Conservation (phyloP, 2,113 vertebrate species). For the Polypterus bichir region DNA sequence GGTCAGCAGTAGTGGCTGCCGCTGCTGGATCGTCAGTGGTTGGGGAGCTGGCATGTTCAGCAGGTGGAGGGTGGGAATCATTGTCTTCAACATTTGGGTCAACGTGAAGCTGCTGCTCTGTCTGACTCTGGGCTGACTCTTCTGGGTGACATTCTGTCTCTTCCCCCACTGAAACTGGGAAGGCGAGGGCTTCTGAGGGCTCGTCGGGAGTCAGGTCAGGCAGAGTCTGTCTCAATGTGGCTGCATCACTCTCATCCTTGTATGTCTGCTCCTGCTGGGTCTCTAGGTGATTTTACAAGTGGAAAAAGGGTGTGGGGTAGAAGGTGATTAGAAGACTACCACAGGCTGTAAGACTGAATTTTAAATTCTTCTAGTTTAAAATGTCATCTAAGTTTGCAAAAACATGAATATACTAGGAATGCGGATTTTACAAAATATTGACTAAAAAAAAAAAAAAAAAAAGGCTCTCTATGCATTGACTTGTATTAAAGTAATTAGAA, state of each 20-base stretch:
- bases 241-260: slow-evolving; percentile 75
- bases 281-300: slow-evolving; percentile 41
- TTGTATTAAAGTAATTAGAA: no score
- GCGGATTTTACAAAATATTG: no score
- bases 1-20: slow-evolving; percentile 51
- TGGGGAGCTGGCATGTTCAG: slow-evolving; percentile 26
- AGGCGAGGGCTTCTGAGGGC: slow-evolving; percentile 66
- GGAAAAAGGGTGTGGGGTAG: background rate
- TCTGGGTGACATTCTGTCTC: slow-evolving; percentile 39
- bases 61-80: slow-evolving; percentile 32
- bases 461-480: no score
- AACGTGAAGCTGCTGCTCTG: slow-evolving; percentile 13
- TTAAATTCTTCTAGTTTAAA: no score
- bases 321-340: background rate
- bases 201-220: slow-evolving; percentile 87
- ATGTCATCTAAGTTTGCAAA: no score
- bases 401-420: no score
- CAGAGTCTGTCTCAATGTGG: slow-evolving; percentile 85
- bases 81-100: slow-evolving; percentile 33
- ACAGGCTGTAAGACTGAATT: no score
- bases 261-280: slow-evolving; percentile 51
- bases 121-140: slow-evolving; percentile 30
- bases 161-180: slow-evolving; percentile 48
- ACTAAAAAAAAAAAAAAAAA: no score
- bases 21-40: slow-evolving; percentile 50